These are phyloP conservation scores for Chondrilla cf. caribensis DNA, from an alignment of 37 sponge, comb jelly and placozoan genomes.

Conservation along the genomic window DNA sequence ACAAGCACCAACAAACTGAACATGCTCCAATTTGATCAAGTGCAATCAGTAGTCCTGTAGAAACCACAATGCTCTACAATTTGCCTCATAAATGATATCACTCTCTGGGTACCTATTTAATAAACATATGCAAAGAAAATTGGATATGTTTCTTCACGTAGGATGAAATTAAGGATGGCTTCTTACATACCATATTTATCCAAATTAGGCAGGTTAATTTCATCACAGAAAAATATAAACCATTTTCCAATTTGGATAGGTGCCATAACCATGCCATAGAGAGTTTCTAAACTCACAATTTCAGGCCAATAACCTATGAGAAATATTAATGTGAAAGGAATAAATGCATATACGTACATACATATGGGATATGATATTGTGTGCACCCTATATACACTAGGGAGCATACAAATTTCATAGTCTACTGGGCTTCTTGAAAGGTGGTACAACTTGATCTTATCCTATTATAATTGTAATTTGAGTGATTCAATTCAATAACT, in stretches of 20 bases:
- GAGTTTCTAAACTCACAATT: constrained; percentile 97
- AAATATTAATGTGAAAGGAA: background rate
- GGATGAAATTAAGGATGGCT: background rate
- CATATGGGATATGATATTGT: too few species aligned
- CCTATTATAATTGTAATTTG: too few species aligned
- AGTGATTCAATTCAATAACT: too few species aligned
- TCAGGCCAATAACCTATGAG: constrained; percentile 87
- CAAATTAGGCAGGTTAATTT: constrained; percentile 91
- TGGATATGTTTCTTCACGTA: background rate
- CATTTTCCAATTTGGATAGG: constrained; percentile 97
- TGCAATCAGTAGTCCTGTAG: constrained; percentile 88
- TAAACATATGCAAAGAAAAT: background rate
- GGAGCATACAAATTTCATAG: too few species aligned
- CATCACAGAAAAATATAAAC: constrained; percentile 99
- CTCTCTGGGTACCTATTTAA: constrained; percentile 90
- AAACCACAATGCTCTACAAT: constrained; percentile 96
- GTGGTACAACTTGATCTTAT: too few species aligned
- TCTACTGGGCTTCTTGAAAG: too few species aligned
- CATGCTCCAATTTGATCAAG: constrained; percentile 86
- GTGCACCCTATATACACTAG: too few species aligned
- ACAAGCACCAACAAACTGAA: constrained; percentile 98
- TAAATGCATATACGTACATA: too few species aligned
- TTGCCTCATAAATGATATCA: constrained; percentile 95
- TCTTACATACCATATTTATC: constrained; percentile 83
- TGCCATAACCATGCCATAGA: constrained; percentile 93